phyloP scores from a whole-genome alignment of 2,888 invertebrate genomes.

The Rhagonycha fulva region DNA sequence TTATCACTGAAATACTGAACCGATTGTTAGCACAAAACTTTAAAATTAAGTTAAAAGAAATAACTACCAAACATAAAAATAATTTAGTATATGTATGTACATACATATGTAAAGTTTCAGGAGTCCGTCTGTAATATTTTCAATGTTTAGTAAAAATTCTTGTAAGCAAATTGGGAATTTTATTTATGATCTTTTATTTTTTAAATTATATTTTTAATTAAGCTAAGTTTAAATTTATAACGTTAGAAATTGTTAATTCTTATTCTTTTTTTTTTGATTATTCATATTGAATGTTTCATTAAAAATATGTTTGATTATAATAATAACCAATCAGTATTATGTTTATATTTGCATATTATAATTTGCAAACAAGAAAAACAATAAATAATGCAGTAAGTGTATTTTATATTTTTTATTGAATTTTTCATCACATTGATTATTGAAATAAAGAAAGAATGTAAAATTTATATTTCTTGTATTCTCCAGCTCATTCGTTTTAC shows the following conservation, averaged over 20 bases:
- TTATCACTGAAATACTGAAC: too few species aligned
- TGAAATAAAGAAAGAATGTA: not conserved
- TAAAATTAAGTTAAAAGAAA: too few species aligned
- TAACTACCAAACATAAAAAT: too few species aligned
- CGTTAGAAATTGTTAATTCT: not conserved
- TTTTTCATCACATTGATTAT: not conserved
- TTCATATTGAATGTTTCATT: not conserved
- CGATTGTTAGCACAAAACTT: too few species aligned
- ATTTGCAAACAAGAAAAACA: not conserved
- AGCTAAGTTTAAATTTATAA: not conserved
- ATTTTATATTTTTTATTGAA: not conserved
- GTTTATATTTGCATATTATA: not conserved
- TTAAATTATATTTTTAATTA: not conserved
- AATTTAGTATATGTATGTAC: too few species aligned
- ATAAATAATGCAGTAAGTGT: not conserved
- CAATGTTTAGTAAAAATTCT: too few species aligned
- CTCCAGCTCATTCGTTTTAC: too few species aligned
- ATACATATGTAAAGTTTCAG: too few species aligned
- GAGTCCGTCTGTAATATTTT: too few species aligned
- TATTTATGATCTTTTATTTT: too few species aligned
- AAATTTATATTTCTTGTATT: not conserved
- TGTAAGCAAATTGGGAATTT: too few species aligned
- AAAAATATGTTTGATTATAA: not conserved
- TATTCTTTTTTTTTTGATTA: not conserved
- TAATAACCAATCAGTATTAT: not conserved